These are phyloP conservation scores for Channa argus DNA, from an alignment of 2,113 vertebrate species.

Conservation along the genomic window DNA sequence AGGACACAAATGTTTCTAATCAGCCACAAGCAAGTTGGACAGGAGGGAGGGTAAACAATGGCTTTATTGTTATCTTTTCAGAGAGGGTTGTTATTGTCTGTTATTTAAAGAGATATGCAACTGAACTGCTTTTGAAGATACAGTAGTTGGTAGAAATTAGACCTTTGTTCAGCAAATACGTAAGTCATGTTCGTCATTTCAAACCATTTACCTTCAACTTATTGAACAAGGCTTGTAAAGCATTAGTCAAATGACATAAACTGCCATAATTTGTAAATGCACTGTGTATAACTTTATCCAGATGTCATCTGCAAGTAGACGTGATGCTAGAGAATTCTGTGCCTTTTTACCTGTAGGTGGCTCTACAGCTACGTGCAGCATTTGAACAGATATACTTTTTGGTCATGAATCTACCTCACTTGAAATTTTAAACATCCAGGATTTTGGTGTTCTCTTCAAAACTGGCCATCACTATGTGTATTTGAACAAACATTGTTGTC, in stretches of 20 bases:
- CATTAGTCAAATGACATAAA: no score
- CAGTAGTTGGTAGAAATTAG: background rate
- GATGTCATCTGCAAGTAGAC: no score
- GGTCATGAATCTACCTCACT: no score
- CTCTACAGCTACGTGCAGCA: background rate
- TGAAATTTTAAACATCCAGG: background rate
- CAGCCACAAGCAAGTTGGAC: constrained; percentile 29
- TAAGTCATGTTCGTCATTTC: background rate
- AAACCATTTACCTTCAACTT: background rate
- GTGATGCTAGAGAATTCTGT: background rate
- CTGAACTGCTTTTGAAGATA: background rate
- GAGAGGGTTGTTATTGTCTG: background rate
- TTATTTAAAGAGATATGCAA: constrained; percentile 17
- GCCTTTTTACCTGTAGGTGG: background rate
- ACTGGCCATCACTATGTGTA: background rate
- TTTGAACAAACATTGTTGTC: background rate
- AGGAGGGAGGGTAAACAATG: constrained; percentile 24
- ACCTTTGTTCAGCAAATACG: background rate
- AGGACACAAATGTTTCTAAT: constrained; percentile 38
- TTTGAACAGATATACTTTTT: background rate
- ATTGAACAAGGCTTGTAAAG: background rate
- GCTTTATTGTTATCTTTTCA: constrained; percentile 27
- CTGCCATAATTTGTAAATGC: background rate
- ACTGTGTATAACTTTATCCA: background rate
- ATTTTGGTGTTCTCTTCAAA: background rate